Conservation (phyloP, 2,888 invertebrate species). For the Nymphalis c-album region DNA sequence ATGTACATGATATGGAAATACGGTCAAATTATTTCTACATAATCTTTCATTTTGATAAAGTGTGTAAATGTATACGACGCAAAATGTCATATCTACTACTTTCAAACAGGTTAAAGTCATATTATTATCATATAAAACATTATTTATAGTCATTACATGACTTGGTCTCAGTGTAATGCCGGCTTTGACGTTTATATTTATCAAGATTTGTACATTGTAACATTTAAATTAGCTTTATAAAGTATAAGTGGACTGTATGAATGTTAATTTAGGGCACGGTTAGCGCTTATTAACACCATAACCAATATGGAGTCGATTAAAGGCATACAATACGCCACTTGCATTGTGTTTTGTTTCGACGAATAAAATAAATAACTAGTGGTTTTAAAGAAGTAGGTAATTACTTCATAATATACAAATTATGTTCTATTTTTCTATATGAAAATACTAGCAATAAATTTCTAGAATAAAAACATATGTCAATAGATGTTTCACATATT, state of each 20-base stretch:
- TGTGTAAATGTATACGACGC: not conserved
- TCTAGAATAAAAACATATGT: too few species aligned
- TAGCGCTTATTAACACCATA: too few species aligned
- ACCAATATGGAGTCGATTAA: too few species aligned
- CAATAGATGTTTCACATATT: too few species aligned
- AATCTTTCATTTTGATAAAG: not conserved
- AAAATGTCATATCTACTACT: constrained; percentile 6
- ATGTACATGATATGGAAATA: not conserved
- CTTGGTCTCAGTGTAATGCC: not conserved
- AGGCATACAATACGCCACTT: too few species aligned
- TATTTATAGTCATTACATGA: constrained; percentile 7
- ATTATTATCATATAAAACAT: constrained; percentile 5
- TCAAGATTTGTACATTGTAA: constrained; percentile 14
- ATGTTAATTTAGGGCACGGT: constrained; percentile 2
- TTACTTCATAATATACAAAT: too few species aligned
- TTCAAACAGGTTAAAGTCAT: not conserved
- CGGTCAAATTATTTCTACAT: not conserved
- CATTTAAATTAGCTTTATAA: constrained; percentile 3
- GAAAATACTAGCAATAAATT: too few species aligned
- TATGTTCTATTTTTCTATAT: too few species aligned
- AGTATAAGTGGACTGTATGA: constrained; percentile 1
- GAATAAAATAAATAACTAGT: too few species aligned
- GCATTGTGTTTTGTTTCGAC: too few species aligned
- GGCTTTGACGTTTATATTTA: not conserved
- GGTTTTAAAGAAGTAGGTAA: too few species aligned